Base-by-base conservation (phyloP, 2,888 invertebrate species). In the Rhorus exstirpatorius region DNA sequence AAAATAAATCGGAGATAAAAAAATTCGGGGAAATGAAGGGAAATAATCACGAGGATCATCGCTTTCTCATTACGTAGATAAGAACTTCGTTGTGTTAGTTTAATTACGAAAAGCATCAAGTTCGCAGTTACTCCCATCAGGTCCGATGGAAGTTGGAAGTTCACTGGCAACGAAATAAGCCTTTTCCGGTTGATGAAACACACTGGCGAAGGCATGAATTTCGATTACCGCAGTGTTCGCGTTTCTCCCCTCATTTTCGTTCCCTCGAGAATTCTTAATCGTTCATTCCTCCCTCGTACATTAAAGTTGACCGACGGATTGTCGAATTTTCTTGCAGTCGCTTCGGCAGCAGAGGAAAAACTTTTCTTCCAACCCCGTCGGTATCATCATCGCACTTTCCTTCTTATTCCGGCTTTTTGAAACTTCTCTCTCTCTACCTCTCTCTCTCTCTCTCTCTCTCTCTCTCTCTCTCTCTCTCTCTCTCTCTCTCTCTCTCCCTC, bases 21-120 rank as follows among this genome's bases (percentile, higher is more conserved):
- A 44, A 24, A 63, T 24, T 41, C 24, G 41, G 44, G 12, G 38
- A 41, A 44, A 44, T 44, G n/a, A n/a, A n/a, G n/a, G n/a, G n/a
- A n/a, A n/a, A n/a, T n/a, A n/a, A n/a, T n/a, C n/a, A 7, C 24
- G 24, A 44, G 44, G 24, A 63, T 63, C n/a, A 44, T 63, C 24
- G 61, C 24, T 14, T 14, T 21, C 41, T 63, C 61, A 44, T 63
- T 63, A 24, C 26, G 24, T 12, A 44, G 61, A 63, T 63, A 44
- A 63, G 61, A 63, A 44, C 24, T 44, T n/a, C 14, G 44, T 19
- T n/a, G 61, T 24, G 44, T 63, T 63, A 24, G 24, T 80, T 74
- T 75, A 80, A 70, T 80, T 80, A 53, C 35, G 19, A n/a, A 41
- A n/a, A 53, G 58, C 17, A 10, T 46, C 17, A 51, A 51, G 49